Conservation (phyloP, 1,140 invertebrate species). For the Mactra quadrangularis region DNA sequence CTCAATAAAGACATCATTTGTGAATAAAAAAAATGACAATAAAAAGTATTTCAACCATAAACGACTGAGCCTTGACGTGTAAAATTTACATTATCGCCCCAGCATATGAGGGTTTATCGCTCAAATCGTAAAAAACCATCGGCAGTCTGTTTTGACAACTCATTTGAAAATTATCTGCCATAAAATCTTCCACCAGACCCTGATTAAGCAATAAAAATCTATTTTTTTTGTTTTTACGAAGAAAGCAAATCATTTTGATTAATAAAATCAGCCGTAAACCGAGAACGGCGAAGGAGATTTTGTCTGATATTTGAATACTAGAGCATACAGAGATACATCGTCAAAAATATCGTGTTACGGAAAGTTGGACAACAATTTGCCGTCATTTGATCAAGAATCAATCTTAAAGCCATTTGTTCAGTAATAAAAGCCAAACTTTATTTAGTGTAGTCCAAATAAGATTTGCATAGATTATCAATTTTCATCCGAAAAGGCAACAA, state of each 20-base stretch:
- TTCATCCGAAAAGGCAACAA: conserved; percentile 4
- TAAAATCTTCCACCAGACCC: conserved; percentile 28
- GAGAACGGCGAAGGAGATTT: conserved; percentile 18
- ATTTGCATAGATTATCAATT: conserved; percentile 44
- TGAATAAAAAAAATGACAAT: neutral
- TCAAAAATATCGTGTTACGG: conserved; percentile 1
- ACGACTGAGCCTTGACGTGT: conserved; percentile 25
- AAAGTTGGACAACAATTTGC: conserved; percentile 8
- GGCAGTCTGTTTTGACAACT: conserved; percentile 10
- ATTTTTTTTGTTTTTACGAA: conserved; percentile 39
- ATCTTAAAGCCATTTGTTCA: conserved; percentile 8
- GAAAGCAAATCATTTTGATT: conserved; percentile 15
- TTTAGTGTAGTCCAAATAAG: neutral
- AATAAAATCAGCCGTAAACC: conserved; percentile 35
- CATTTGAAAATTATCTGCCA: conserved; percentile 17
- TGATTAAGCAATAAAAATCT: conserved; percentile 44
- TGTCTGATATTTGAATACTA: conserved; percentile 28
- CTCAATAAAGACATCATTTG: conserved; percentile 38
- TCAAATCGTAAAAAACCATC: conserved; percentile 1
- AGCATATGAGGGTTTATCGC: conserved; percentile 32
- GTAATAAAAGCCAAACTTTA: conserved; percentile 12
- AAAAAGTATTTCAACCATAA: conserved; percentile 20
- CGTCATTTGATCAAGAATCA: neutral
- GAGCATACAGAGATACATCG: conserved; percentile 10
- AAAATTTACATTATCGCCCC: conserved; percentile 46